Conservation (phyloP, 2,113 vertebrate genomes). For the Seriola rivoliana region DNA sequence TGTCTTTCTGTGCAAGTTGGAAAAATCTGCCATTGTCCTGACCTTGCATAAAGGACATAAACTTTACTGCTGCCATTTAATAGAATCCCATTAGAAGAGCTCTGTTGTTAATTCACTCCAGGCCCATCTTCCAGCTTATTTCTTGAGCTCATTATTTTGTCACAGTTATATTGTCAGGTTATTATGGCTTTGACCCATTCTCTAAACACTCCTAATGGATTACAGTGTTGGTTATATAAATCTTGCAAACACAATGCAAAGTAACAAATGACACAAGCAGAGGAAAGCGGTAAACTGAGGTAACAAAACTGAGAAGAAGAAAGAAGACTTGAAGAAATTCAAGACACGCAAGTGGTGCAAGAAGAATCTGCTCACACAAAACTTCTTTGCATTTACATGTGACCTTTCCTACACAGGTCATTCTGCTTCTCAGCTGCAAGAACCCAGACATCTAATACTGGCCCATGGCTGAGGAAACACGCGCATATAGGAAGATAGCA, state of each 20-base stretch:
- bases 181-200: neutral
- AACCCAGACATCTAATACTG: neutral
- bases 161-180: neutral
- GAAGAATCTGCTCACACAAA: conserved; percentile 4
- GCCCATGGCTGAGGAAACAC: conserved; percentile 37
- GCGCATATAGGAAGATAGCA: conserved; percentile 34
- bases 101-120: conserved; percentile 2
- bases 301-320: neutral
- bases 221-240: neutral
- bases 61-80: conserved; percentile 10
- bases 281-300: neutral
- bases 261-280: neutral
- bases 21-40: neutral
- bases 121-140: neutral
- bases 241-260: neutral
- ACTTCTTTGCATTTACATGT: conserved; percentile 8
- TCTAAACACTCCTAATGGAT: neutral
- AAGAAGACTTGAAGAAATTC: neutral
- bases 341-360: neutral
- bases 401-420: conserved; percentile 6
- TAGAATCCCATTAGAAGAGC: neutral
- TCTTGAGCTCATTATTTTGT: neutral
- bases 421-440: conserved; percentile 27
- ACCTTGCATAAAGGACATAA: neutral
- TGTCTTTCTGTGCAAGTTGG: neutral